Conservation (phyloP, 2,888 invertebrate species). For the Marronus borbonicus region DNA sequence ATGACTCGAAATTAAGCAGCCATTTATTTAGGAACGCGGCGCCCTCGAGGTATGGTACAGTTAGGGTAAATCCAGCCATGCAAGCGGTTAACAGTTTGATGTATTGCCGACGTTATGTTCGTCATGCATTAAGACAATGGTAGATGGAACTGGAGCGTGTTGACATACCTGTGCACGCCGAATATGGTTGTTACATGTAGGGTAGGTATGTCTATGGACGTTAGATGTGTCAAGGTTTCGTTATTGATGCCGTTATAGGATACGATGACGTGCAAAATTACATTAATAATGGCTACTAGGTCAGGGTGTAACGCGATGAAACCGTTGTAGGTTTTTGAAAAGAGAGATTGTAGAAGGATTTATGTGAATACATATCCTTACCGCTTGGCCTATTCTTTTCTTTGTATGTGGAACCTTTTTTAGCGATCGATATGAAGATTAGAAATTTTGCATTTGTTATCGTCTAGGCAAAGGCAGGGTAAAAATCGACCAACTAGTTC, state of each 20-base stretch:
- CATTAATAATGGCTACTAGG: no score
- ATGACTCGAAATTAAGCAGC: neutral
- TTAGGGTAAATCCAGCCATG: neutral
- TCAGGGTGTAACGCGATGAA: no score
- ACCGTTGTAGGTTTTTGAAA: no score
- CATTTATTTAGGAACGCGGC: neutral
- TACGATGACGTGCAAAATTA: neutral
- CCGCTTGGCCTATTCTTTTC: no score
- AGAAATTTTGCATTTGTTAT: no score
- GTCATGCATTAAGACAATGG: constrained; percentile 12
- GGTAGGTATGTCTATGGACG: neutral
- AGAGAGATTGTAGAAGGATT: no score
- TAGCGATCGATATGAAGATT: no score
- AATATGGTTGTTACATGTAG: neutral
- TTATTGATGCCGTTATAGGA: neutral
- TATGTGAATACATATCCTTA: no score
- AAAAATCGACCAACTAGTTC: no score
- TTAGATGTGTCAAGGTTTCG: neutral
- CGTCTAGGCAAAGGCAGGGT: no score
- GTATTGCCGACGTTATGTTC: neutral
- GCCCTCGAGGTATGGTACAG: neutral
- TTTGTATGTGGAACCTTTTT: no score
- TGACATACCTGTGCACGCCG: neutral
- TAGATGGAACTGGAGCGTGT: constrained; percentile 8
- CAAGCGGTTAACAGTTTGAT: neutral